Conservation (phyloP, 2,888 invertebrate genomes). For the Tenthredo notha region DNA sequence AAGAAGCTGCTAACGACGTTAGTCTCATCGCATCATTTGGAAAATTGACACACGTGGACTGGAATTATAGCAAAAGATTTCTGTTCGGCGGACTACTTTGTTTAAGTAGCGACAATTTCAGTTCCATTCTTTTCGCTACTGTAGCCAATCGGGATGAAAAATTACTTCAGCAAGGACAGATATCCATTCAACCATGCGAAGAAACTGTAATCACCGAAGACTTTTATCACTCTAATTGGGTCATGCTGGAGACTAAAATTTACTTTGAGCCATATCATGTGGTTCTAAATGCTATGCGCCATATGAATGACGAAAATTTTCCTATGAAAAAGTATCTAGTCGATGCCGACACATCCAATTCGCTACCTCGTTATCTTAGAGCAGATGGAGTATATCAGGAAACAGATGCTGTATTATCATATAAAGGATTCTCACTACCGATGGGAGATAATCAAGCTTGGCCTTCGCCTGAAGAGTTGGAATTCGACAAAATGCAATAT, state of each 20-base stretch:
- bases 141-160: constrained; percentile 82
- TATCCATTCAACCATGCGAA: constrained; percentile 65
- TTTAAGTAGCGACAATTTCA: constrained; percentile 86
- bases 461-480: constrained; percentile 78
- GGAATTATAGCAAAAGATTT: constrained; percentile 81
- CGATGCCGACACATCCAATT: constrained; percentile 69
- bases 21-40: constrained; percentile 79
- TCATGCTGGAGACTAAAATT: constrained; percentile 88
- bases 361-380: not conserved
- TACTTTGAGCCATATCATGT: constrained; percentile 92
- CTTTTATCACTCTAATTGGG: not conserved
- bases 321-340: constrained; percentile 87
- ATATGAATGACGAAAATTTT: constrained; percentile 80
- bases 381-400: not conserved
- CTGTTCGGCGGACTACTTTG: constrained; percentile 87
- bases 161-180: constrained; percentile 80
- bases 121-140: constrained; percentile 85
- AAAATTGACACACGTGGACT: constrained; percentile 63
- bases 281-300: constrained; percentile 85
- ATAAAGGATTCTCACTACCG: constrained; percentile 24
- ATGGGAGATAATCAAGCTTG: constrained; percentile 72
- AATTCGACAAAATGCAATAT: constrained; percentile 85
- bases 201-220: not conserved
- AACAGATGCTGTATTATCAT: not conserved
- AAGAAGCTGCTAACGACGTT: constrained; percentile 77